A percentile compares a stretch with the other conserved stretches of the same genome.
phyloP scores from a whole-genome alignment of 2,888 invertebrate species.

The Psylliodes chrysocephalus region DNA sequence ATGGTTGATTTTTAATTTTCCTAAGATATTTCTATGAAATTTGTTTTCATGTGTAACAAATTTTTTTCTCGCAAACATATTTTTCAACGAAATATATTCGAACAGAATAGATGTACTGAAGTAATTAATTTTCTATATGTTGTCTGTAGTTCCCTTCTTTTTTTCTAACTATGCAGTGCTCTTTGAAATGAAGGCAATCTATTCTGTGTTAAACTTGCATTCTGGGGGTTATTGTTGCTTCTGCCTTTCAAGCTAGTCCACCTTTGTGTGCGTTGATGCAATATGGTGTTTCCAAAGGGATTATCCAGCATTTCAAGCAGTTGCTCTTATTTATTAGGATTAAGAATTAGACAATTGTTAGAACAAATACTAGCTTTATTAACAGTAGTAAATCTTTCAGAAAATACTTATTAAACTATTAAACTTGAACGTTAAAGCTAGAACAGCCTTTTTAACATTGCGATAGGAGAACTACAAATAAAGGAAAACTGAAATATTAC shows the following conservation, averaged over 20 bases:
- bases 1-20: too few relatives aligned
- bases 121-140: not conserved
- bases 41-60: too few relatives aligned
- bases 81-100: too few relatives aligned
- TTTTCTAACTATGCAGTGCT: not conserved
- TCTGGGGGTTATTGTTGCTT: not conserved
- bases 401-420: not conserved
- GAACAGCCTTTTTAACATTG: too few relatives aligned
- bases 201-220: conserved; percentile 1
- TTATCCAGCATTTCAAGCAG: not conserved
- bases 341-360: conserved; percentile 8
- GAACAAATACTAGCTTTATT: conserved; percentile 5
- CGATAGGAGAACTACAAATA: too few relatives aligned
- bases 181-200: not conserved
- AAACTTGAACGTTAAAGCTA: too few relatives aligned
- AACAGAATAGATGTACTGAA: too few relatives aligned
- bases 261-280: not conserved
- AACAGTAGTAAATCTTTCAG: not conserved
- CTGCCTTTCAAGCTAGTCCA: not conserved
- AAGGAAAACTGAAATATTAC: too few relatives aligned
- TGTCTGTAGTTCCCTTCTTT: not conserved
- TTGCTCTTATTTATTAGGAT: conserved; percentile 1
- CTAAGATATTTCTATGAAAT: too few relatives aligned
- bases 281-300: not conserved
- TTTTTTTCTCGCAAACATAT: too few relatives aligned